phyloP scores from a whole-genome alignment of 2,113 vertebrate species.

The Seriola dumerili region DNA sequence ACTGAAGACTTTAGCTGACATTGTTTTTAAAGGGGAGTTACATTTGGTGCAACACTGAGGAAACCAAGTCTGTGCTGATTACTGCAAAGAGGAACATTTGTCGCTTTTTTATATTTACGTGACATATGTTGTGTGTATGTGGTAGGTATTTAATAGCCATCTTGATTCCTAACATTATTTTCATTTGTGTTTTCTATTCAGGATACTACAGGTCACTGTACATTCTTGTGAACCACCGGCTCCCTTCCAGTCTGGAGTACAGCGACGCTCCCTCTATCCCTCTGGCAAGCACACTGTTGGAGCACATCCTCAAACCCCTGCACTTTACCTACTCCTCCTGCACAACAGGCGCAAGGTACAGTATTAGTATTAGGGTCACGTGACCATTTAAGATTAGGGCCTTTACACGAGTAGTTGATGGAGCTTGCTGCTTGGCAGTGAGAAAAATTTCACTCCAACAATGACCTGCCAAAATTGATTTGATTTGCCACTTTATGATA shows the following conservation, averaged over 20 bases:
- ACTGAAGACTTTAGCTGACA: neutral
- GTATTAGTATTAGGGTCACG: neutral
- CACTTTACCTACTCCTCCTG: conserved; percentile 98
- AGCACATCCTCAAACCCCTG: conserved; percentile 97
- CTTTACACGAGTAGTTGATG: neutral
- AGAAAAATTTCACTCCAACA: neutral
- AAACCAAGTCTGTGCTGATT: neutral
- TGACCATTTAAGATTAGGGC: neutral
- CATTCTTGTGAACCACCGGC: conserved; percentile 94
- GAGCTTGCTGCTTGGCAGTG: neutral
- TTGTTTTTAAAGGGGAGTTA: neutral
- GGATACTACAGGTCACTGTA: conserved; percentile 96
- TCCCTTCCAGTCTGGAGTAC: conserved; percentile 96
- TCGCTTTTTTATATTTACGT: neutral
- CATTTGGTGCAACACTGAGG: neutral
- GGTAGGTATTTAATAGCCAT: neutral
- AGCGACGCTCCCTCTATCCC: conserved; percentile 91
- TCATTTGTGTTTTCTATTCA: conserved; percentile 66
- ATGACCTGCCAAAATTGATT: neutral
- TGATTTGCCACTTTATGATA: neutral
- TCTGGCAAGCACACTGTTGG: conserved; percentile 94
- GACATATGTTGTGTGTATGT: neutral
- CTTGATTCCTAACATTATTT: neutral
- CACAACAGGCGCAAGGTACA: conserved; percentile 92
- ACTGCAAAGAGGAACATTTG: neutral